phyloP scores from a whole-genome alignment of 2,113 vertebrate species.

The Microcebus griseorufus region DNA sequence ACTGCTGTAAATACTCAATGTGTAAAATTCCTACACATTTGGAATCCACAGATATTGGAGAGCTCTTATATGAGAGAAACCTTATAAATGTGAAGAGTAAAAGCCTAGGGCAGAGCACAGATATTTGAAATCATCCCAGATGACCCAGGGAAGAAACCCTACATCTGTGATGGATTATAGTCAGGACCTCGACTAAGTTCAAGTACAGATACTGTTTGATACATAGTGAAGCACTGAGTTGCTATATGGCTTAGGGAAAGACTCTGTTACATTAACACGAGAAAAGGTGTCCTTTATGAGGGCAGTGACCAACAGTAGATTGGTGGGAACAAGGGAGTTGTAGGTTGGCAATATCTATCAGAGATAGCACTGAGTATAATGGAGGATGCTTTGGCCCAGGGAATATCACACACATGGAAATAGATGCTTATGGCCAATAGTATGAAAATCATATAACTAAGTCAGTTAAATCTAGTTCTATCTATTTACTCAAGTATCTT shows the following conservation, averaged over 20 bases:
- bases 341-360: neutral
- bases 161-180: neutral
- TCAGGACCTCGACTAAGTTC: neutral
- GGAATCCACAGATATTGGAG: neutral
- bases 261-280: neutral
- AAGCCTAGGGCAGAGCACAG: neutral
- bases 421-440: neutral
- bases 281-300: neutral
- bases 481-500: neutral
- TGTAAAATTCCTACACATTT: neutral
- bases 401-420: neutral
- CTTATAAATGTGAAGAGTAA: neutral
- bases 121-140: neutral
- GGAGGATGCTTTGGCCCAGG: neutral
- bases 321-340: neutral
- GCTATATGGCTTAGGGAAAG: neutral
- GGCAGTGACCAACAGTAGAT: neutral
- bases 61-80: neutral
- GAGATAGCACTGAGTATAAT: neutral
- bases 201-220: neutral
- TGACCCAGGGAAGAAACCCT: neutral
- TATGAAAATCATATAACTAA: neutral
- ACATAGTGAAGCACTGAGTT: neutral
- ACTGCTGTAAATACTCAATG: neutral
- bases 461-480: neutral